These are phyloP conservation scores for Aricia artaxerxes DNA, from an alignment of 2,888 invertebrate genomes.

Conservation along the genomic window DNA sequence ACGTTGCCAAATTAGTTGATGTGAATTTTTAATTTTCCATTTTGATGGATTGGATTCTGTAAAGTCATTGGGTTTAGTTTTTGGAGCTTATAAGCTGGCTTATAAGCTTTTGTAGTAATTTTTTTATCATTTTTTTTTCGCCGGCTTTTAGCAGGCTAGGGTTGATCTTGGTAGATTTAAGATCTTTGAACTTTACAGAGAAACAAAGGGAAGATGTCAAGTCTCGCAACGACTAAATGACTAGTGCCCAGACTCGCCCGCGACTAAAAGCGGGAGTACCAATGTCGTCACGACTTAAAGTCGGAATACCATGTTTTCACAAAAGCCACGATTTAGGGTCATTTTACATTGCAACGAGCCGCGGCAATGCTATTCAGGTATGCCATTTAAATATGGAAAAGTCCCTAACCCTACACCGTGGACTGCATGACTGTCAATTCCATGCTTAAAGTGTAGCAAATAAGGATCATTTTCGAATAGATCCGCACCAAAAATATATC, in stretches of 20 bases:
- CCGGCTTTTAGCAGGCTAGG: not conserved
- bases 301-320: not conserved
- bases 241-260: not conserved
- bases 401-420: no score
- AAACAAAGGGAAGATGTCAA: not conserved
- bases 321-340: no score
- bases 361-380: no score
- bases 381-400: no score
- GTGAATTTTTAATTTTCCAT: not conserved
- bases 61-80: not conserved
- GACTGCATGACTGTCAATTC: no score
- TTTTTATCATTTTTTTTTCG: not conserved
- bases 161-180: not conserved
- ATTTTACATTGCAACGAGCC: no score
- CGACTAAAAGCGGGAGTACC: not conserved
- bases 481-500: not conserved
- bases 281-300: not conserved
- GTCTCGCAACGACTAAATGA: not conserved
- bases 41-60: constrained; percentile 8
- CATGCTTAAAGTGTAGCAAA: not conserved
- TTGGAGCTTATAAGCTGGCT: not conserved
- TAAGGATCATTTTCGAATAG: not conserved
- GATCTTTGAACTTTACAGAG: not conserved
- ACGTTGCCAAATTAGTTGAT: not conserved
- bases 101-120: not conserved